phyloP scores from a whole-genome alignment of 2,113 vertebrate species.

The Suricata suricatta region DNA sequence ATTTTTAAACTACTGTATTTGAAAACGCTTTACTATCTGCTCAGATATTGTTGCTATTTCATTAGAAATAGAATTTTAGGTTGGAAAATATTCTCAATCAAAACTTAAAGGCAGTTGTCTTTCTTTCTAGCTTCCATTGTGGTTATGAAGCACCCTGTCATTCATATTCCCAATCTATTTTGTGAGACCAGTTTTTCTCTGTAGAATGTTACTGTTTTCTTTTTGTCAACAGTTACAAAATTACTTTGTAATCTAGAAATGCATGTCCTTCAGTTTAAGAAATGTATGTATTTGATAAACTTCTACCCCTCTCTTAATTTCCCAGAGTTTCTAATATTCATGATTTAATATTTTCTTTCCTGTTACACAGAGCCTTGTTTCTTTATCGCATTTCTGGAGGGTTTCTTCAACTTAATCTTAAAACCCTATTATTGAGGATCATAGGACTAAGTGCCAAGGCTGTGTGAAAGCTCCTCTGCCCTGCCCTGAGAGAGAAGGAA shows the following conservation, averaged over 20 bases:
- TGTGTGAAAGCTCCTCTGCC: neutral
- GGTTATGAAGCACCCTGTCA: neutral
- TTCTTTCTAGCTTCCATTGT: neutral
- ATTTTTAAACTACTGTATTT: neutral
- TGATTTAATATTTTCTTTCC: neutral
- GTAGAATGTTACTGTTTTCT: neutral
- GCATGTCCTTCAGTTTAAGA: neutral
- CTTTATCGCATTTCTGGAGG: neutral
- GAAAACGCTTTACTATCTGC: neutral
- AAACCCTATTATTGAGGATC: neutral
- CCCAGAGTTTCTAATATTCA: neutral
- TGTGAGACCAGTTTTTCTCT: neutral
- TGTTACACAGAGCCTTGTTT: neutral
- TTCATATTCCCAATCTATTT: neutral
- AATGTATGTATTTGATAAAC: neutral
- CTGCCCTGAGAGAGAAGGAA: neutral
- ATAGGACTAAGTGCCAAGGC: neutral
- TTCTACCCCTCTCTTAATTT: neutral
- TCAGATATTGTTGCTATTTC: neutral
- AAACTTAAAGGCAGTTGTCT: neutral
- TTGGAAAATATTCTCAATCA: neutral
- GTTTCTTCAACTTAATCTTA: neutral
- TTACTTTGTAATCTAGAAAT: neutral
- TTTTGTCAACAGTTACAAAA: neutral
- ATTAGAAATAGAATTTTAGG: neutral